Conservation (phyloP, 2,888 invertebrate genomes). For the Agonum fuliginosum region DNA sequence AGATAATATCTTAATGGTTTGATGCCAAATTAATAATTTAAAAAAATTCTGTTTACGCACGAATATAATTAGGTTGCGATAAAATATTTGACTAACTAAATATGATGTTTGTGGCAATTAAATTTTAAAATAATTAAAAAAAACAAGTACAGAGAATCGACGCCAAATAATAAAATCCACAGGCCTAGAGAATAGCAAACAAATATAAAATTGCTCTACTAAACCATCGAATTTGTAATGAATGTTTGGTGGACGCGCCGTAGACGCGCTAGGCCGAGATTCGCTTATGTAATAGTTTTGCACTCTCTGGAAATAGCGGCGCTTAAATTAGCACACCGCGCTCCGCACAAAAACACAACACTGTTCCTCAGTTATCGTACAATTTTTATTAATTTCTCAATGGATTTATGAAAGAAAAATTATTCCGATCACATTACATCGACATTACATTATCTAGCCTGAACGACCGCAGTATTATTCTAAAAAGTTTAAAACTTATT, state of each 20-base stretch:
- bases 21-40: slow-evolving; percentile 15
- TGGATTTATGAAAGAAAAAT: too few relatives aligned
- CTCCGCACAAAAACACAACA: background rate
- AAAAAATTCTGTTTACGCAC: slow-evolving; percentile 14
- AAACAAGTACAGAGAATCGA: background rate
- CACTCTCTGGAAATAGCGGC: slow-evolving; percentile 42
- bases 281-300: slow-evolving; percentile 46
- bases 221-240: slow-evolving; percentile 27
- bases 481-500: too few relatives aligned
- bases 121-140: background rate
- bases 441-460: too few relatives aligned
- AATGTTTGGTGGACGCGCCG: background rate
- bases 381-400: background rate
- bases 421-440: too few relatives aligned
- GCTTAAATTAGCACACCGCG: slow-evolving; percentile 39
- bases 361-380: background rate
- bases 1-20: slow-evolving; percentile 8
- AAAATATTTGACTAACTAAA: slow-evolving; percentile 6
- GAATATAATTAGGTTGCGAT: background rate
- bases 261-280: background rate
- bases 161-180: slow-evolving; percentile 13
- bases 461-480: too few relatives aligned
- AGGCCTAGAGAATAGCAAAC: slow-evolving; percentile 2
- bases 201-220: slow-evolving; percentile 4
- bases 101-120: slow-evolving; percentile 2